Conservation (phyloP, 1,140 invertebrate genomes). For the Drosophila pandora region DNA sequence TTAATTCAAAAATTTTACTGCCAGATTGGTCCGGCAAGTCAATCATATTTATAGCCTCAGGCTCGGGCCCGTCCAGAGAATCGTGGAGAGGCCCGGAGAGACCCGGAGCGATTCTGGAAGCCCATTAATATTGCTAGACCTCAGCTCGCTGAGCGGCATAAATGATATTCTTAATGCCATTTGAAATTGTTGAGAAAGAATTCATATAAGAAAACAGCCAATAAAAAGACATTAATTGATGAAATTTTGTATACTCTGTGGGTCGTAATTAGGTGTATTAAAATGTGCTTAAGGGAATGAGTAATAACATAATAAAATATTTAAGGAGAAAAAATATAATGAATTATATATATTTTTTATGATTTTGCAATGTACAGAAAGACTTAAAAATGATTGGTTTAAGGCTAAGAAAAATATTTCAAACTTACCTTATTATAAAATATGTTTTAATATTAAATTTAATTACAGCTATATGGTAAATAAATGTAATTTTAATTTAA, state of each 20-base stretch:
- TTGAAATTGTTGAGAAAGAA: conserved; percentile 61
- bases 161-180: conserved; percentile 77
- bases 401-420: background rate
- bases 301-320: conserved; percentile 4
- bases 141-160: conserved; percentile 64
- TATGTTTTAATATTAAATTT: no score
- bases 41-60: conserved; percentile 80
- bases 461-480: no score
- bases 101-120: conserved; percentile 22
- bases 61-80: conserved; percentile 18
- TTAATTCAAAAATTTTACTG: conserved; percentile 69
- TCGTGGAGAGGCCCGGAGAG: conserved; percentile 46
- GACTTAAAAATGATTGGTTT: no score
- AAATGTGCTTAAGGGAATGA: conserved; percentile 8
- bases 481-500: no score
- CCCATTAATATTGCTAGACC: conserved; percentile 67
- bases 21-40: conserved; percentile 46
- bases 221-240: conserved; percentile 17
- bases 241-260: conserved; percentile 43
- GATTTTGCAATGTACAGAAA: no score
- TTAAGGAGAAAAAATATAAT: background rate
- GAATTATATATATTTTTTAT: background rate
- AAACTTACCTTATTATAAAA: no score
- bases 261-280: conserved; percentile 16
- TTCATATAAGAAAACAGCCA: conserved; percentile 35